Conservation (phyloP, 2,113 vertebrate species). For the Scortum barcoo region DNA sequence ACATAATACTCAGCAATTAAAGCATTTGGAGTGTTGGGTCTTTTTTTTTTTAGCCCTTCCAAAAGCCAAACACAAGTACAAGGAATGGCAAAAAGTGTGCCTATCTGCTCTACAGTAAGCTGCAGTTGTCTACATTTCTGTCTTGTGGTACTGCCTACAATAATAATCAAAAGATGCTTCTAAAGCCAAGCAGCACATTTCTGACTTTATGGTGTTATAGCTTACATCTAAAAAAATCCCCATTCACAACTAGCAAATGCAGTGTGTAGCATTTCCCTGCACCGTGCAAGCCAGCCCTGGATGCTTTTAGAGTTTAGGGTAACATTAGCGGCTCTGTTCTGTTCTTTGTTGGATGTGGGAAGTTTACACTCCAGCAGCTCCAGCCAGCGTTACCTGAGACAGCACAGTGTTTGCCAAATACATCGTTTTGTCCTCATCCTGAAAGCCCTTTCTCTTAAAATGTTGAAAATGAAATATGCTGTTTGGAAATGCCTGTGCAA, state of each 20-base stretch:
- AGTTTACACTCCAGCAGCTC: conserved; percentile 6
- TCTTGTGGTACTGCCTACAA: not conserved
- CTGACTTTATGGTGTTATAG: not conserved
- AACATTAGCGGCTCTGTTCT: not conserved
- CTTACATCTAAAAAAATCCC: not conserved
- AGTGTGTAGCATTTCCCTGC: not conserved
- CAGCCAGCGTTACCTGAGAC: not conserved
- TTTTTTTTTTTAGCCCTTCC: not conserved
- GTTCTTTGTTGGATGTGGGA: not conserved
- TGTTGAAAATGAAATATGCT: not conserved
- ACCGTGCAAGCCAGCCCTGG: not conserved
- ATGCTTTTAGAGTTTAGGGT: not conserved
- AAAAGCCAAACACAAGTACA: not conserved
- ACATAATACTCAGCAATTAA: not conserved
- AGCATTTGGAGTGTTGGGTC: not conserved
- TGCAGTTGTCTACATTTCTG: too few species aligned
- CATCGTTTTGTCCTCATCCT: not conserved
- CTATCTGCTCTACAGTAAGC: not conserved
- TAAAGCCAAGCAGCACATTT: not conserved
- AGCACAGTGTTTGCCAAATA: not conserved
- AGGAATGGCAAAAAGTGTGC: not conserved
- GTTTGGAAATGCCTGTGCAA: not conserved
- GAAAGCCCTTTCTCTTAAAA: not conserved
- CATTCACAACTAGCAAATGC: not conserved
- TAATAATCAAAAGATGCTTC: not conserved